Evolutionary conservation across 2,888 invertebrate genomes (phyloP).

Genomic region (Theretra japonica): DNA sequence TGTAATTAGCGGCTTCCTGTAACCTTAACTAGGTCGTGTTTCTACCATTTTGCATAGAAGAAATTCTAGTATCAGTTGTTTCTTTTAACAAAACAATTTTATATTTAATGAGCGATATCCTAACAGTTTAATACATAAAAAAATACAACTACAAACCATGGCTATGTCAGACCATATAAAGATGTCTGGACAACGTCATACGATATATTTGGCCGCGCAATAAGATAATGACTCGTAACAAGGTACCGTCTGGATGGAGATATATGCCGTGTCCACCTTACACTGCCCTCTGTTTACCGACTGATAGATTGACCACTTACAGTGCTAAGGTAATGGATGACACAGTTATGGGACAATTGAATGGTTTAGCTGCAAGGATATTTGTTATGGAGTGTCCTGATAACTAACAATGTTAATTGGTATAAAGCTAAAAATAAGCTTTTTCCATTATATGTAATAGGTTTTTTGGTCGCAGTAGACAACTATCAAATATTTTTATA

Average conservation of each 20-base stretch:
- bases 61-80: too few species aligned
- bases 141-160: not conserved
- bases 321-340: not conserved
- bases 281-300: not conserved
- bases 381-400: not conserved
- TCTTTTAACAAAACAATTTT: too few species aligned
- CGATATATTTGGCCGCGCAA: constrained; percentile 21
- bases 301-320: constrained; percentile 1
- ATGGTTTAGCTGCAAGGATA: not conserved
- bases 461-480: too few species aligned
- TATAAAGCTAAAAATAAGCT: too few species aligned
- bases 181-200: not conserved
- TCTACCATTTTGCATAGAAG: too few species aligned
- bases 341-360: not conserved
- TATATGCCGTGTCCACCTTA: constrained; percentile 15
- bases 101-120: too few species aligned
- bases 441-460: too few species aligned
- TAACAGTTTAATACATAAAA: not conserved
- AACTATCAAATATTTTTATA: too few species aligned
- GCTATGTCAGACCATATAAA: not conserved
- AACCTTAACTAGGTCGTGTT: too few species aligned
- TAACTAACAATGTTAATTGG: too few species aligned
- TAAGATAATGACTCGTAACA: constrained; percentile 21
- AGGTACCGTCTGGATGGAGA: constrained; percentile 13
- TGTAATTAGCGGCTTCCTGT: too few species aligned